Conservation (phyloP, 2,113 vertebrate genomes). For the Microcebus lehilahytsara region DNA sequence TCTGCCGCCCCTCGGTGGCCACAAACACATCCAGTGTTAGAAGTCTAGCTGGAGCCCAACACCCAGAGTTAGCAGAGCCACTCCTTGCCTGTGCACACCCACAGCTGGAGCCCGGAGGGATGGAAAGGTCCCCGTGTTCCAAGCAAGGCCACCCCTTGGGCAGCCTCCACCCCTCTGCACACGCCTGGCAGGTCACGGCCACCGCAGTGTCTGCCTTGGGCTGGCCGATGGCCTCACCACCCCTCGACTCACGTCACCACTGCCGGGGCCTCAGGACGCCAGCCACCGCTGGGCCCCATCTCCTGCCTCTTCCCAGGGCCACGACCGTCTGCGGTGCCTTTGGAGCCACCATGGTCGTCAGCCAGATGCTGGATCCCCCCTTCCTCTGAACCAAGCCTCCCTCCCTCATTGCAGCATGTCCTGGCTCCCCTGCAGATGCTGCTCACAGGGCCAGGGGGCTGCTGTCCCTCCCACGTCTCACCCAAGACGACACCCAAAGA, state of each 20-base stretch:
- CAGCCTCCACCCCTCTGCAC: not conserved
- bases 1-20: not conserved
- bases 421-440: not conserved
- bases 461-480: not conserved
- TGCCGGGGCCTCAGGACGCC: not conserved
- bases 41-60: not conserved
- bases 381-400: not conserved
- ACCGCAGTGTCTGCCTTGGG: not conserved
- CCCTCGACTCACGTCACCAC: not conserved
- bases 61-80: not conserved
- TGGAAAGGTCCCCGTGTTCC: not conserved
- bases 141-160: not conserved
- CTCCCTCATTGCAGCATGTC: not conserved
- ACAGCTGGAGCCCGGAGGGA: not conserved
- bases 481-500: too few relatives aligned
- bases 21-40: too few relatives aligned
- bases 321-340: not conserved
- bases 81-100: not conserved
- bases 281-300: too few relatives aligned
- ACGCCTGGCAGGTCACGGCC: too few relatives aligned
- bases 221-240: not conserved
- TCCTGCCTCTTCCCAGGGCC: not conserved
- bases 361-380: not conserved
- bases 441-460: not conserved
- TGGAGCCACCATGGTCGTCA: too few relatives aligned